Percentiles rank a stretch among this genome's conserved stretches.
phyloP scores from a whole-genome alignment of 2,888 invertebrate species.

The Folsomia manolachei region DNA sequence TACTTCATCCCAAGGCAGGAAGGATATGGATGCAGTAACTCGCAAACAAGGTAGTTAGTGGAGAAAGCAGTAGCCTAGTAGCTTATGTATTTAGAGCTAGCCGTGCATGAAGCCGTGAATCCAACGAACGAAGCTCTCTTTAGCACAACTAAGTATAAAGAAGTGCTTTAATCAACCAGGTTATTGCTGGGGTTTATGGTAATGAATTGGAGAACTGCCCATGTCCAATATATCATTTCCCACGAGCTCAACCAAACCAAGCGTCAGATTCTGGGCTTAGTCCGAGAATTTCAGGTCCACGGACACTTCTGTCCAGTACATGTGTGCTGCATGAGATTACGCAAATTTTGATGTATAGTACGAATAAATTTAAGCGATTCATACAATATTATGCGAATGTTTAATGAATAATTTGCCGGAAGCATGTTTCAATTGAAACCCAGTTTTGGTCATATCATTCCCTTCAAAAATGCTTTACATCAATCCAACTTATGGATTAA shows the following conservation, averaged over 20 bases:
- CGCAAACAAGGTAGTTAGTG: too few species aligned
- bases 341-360: too few species aligned
- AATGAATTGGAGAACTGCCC: background rate
- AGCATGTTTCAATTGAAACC: too few species aligned
- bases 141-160: background rate
- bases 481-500: background rate
- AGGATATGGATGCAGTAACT: background rate
- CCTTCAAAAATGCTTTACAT: too few species aligned
- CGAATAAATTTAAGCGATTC: too few species aligned
- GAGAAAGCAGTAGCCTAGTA: too few species aligned
- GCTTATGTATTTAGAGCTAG: too few species aligned
- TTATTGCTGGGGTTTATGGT: background rate
- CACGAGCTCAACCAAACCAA: background rate
- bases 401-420: too few species aligned
- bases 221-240: background rate
- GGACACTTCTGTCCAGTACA: background rate
- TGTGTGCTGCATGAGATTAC: background rate
- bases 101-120: background rate
- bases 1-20: background rate
- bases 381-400: too few species aligned
- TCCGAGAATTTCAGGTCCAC: too few species aligned
- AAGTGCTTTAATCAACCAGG: constrained; percentile 7
- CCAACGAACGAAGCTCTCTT: background rate
- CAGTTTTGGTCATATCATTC: too few species aligned
- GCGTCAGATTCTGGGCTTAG: background rate